A percentile compares a stretch with the other conserved stretches of the same genome.
phyloP scores from a whole-genome alignment of 2,797 vertebrate species.

The Trachops cirrhosus region DNA sequence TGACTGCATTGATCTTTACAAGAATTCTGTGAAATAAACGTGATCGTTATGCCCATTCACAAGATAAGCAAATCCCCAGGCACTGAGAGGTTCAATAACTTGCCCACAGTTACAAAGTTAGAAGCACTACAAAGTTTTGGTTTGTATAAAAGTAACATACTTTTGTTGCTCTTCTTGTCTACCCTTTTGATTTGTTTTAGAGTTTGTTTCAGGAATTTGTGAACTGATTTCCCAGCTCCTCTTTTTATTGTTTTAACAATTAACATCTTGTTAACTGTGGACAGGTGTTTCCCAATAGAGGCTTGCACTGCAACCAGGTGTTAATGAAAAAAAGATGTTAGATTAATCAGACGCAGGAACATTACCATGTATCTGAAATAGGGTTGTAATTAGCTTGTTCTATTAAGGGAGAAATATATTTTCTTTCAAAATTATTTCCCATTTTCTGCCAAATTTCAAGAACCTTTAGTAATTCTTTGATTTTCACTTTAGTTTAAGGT shows the following conservation, averaged over 20 bases:
- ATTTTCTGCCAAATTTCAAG: neutral
- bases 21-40: neutral
- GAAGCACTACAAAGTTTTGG: neutral
- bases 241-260: conserved; percentile 58
- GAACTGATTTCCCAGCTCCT: conserved; percentile 51
- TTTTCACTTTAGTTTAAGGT: conserved; percentile 28
- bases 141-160: conserved; percentile 5
- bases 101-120: neutral
- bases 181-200: conserved; percentile 9
- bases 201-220: conserved; percentile 56
- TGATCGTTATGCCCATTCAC: neutral
- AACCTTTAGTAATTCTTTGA: conserved; percentile 49
- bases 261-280: conserved; percentile 54
- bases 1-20: neutral
- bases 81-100: neutral
- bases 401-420: neutral
- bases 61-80: neutral
- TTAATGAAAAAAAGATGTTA: conserved; percentile 65
- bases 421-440: neutral
- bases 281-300: conserved; percentile 54
- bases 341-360: conserved; percentile 52
- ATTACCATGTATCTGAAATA: conserved; percentile 40
- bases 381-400: conserved; percentile 49
- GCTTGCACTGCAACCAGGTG: conserved; percentile 37
- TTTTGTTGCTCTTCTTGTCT: neutral